These are phyloP conservation scores for Manduca sexta DNA, from an alignment of 1,140 invertebrate species.

Conservation along the genomic window DNA sequence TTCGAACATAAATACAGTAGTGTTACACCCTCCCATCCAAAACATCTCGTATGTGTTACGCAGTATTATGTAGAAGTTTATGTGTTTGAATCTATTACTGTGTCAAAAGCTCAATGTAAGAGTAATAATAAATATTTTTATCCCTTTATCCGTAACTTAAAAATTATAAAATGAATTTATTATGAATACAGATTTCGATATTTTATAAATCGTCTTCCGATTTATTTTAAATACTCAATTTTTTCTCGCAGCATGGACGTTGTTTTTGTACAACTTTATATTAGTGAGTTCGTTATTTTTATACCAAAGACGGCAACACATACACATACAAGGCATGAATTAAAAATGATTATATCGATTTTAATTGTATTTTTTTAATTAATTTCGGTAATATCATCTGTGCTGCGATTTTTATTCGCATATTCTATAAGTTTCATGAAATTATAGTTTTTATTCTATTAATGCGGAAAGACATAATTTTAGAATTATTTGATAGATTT, in stretches of 20 bases:
- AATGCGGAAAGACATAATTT: conserved; percentile 1
- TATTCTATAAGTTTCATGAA: background rate
- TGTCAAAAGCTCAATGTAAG: conserved; percentile 56
- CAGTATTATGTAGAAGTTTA: conserved; percentile 39
- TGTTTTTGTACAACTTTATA: too few relatives aligned
- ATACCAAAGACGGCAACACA: too few relatives aligned
- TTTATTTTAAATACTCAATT: background rate
- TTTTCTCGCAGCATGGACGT: too few relatives aligned
- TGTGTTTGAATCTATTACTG: conserved; percentile 30
- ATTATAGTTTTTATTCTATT: background rate
- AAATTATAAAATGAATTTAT: background rate
- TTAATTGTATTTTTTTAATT: background rate
- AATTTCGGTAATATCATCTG: background rate
- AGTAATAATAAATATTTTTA: conserved; percentile 1
- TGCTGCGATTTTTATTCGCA: background rate
- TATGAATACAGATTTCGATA: background rate
- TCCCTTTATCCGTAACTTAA: background rate
- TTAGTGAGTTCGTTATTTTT: too few relatives aligned
- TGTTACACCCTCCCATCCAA: conserved; percentile 19
- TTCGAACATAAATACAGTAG: conserved; percentile 4
- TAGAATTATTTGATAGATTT: conserved; percentile 13
- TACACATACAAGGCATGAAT: too few relatives aligned
- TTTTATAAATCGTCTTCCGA: background rate
- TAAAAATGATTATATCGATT: background rate
- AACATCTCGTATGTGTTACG: conserved; percentile 23